phyloP scores from a whole-genome alignment of 2,797 vertebrate genomes.

The Myiotriccus ornatus region DNA sequence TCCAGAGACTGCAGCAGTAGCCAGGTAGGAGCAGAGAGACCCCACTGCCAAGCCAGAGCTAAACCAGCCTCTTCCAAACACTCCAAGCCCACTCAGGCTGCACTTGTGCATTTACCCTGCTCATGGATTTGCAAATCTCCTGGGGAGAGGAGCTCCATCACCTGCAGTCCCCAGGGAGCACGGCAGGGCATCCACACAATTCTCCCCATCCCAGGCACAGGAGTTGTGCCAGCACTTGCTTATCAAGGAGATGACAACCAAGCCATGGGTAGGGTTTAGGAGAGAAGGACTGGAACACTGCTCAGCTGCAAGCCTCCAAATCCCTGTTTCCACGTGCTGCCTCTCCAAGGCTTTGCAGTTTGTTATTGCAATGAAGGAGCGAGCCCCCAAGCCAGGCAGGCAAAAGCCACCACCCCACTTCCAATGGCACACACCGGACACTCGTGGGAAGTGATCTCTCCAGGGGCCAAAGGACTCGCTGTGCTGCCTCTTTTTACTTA shows the following conservation, averaged over 20 bases:
- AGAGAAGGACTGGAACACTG: not conserved
- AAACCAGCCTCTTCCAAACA: not conserved
- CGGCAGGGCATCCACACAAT: not conserved
- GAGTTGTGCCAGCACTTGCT: not conserved
- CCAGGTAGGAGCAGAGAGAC: not conserved
- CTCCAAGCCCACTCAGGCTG: not conserved
- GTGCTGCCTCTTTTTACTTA: not conserved
- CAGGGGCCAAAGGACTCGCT: fast-evolving
- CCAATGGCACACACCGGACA: not conserved
- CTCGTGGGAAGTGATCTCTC: fast-evolving
- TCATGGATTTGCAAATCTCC: not conserved
- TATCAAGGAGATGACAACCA: not conserved
- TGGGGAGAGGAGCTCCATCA: not conserved
- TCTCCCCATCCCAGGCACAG: not conserved
- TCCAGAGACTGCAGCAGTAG: not conserved
- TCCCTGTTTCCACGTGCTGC: not conserved
- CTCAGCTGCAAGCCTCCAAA: not conserved
- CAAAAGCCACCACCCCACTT: not conserved
- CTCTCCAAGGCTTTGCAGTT: not conserved
- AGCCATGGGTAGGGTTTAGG: not conserved
- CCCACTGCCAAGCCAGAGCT: not conserved
- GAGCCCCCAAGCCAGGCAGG: not conserved
- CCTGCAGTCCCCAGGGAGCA: not conserved
- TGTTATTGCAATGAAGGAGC: not conserved
- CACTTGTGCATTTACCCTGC: too few relatives aligned